These are phyloP conservation scores for Vanessa atalanta DNA, from an alignment of 1,140 invertebrate species.

Conservation along the genomic window DNA sequence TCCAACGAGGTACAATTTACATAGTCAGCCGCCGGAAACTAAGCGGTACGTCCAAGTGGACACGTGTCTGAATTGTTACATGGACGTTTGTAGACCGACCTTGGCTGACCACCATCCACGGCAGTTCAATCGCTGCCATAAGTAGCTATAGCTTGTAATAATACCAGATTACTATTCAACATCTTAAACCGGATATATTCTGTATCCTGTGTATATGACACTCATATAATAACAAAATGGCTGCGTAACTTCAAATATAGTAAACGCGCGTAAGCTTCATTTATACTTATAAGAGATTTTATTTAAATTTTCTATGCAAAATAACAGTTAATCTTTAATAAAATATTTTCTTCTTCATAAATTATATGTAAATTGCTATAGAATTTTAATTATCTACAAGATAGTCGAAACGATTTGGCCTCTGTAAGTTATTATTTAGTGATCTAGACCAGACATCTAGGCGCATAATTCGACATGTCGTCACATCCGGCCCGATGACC, in stretches of 20 bases:
- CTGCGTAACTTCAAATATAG: background rate
- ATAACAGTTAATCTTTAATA: background rate
- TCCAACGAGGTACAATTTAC: constrained; percentile 56
- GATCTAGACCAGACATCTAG: constrained; percentile 60
- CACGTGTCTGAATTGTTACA: constrained; percentile 50
- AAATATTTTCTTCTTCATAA: background rate
- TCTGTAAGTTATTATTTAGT: background rate
- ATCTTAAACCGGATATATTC: constrained; percentile 11
- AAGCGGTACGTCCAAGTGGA: constrained; percentile 55
- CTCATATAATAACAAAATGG: background rate
- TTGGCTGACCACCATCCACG: constrained; percentile 40
- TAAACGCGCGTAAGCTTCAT: background rate
- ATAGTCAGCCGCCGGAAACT: constrained; percentile 58
- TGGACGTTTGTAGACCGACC: constrained; percentile 40
- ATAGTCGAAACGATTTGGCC: background rate
- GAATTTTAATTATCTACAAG: background rate
- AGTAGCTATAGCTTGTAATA: constrained; percentile 1
- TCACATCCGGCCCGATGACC: constrained; percentile 70
- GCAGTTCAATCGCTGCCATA: constrained; percentile 20
- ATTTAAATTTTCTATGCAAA: no score
- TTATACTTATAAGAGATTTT: background rate
- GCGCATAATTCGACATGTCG: constrained; percentile 56
- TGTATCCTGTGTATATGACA: constrained; percentile 7
- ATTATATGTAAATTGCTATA: background rate
- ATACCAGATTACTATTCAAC: constrained; percentile 27